Conservation (phyloP, 1,140 invertebrate genomes). For the Platyscapa corneri region DNA sequence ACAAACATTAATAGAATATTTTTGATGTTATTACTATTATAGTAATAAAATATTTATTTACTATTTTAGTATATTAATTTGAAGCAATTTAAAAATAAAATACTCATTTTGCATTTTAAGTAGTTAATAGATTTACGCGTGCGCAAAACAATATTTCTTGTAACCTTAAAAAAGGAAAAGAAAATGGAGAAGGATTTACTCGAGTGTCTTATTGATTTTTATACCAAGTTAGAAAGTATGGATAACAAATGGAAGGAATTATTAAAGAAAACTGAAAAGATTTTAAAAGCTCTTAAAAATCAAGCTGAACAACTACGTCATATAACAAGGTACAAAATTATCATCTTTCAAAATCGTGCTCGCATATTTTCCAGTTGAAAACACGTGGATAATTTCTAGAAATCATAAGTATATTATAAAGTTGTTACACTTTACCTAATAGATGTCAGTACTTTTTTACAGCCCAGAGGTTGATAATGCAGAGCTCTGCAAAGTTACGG, state of each 20-base stretch:
- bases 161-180: slow-evolving; percentile 46
- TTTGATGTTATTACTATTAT: no score
- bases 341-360: neutral
- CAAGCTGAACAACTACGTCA: slow-evolving; percentile 61
- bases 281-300: slow-evolving; percentile 58
- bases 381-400: neutral
- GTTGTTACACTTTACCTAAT: neutral
- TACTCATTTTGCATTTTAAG: neutral
- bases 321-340: slow-evolving; percentile 58
- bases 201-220: slow-evolving; percentile 62
- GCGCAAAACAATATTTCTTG: neutral
- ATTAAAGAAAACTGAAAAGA: slow-evolving; percentile 43
- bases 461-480: slow-evolving; percentile 60
- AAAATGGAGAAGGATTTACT: slow-evolving; percentile 58
- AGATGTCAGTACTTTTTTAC: slow-evolving; percentile 55
- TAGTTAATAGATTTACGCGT: neutral
- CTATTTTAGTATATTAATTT: no score
- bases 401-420: no score
- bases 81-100: no score
- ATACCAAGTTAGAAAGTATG: slow-evolving; percentile 55
- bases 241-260: slow-evolving; percentile 61
- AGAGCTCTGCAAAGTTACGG: slow-evolving; percentile 58
- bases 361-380: neutral
- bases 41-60: no score
- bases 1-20: no score